Evolutionary conservation across 53 echinoderm and acorn worm genomes (phyloP), one percentile per base, ranked within the genome.

Genomic region (Holothuria leucospilota): DNA sequence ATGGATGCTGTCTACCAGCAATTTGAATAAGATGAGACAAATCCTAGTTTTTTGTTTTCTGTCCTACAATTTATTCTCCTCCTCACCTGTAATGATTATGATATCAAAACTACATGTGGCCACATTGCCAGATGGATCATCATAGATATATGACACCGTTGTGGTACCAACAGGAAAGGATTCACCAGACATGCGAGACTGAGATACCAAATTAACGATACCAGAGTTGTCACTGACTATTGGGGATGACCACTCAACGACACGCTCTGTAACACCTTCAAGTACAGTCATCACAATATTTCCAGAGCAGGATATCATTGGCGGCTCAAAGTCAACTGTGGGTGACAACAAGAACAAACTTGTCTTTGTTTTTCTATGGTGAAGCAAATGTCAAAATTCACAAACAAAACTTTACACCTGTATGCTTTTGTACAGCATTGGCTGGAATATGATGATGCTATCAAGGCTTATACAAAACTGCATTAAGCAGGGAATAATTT

Each of bases 191-290:
- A 9, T 51, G 16, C 21, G 70, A 23, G 81, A 85, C 11, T 71
- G 68, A 3, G 69, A 51, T 24, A 83, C 84, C 12, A 91, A 39
- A 23, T 24, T 51, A 12, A 71, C 60, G 1, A 64, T 82, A 38
- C 93, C 94, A 6, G 92, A 89, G 81, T 94, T 94, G 41, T 94
- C 94, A 1, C 81, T 92, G n/a, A 91, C 83, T 0, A 73, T 71
- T 4, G 94, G 94, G 5, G 41, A 64, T 21, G 75, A 78, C 20
- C 65, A 78, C 28, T 74, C 75, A 8, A 90, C 82, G 23, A 40
- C 39, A 39, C 85, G 75, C 39, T 29, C 85, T 28, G 85, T 85
- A 29, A 85, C 90, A 28, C 90, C 90, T 40, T 90, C 69, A 10
- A 90, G 56, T 20, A 90, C 85, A 14, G 82, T 71, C 9, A 68